Evolutionary conservation across 1,140 invertebrate genomes (phyloP), one percentile per base, ranked within the genome.

Genomic region (Lepidurus couesii): DNA sequence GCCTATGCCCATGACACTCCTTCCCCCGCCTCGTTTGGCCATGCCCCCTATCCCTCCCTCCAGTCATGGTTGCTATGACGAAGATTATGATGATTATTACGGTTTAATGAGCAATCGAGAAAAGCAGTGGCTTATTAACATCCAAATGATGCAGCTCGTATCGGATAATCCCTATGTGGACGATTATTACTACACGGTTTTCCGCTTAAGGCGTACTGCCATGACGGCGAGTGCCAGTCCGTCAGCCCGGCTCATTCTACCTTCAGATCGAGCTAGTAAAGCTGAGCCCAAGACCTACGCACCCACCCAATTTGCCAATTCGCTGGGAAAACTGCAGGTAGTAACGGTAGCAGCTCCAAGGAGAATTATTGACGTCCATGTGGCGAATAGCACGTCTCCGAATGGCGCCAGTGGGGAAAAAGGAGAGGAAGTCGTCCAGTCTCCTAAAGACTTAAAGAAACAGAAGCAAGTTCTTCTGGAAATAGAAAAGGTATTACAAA

Each of bases 51-150:
- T 7, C 16, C 53, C 53, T 13, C 16, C 53, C 21, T 7, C 53
- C 9, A 21, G 16, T 65, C 13, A 13, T 65, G 21, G 53, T 65
- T 21, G 53, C 21, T 21, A 45, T 42, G 73, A 73, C 26, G 84
- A 84, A 42, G 88, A 88, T 16, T 84, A 84, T 1, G 94, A 96
- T 84, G 92, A 94, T 43, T 96, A 95, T 84, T 91, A 91, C 7
- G 95, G 94, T 34, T 85, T 97, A 3, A 98, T 98, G 95, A 95
- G 92, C 53, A 89, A 89, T 80, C 88, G 91, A 65, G 95, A 98
- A 82, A 97, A 97, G 83, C 94, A 96, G 80, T 96, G 95, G 94
- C 87, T 98, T 1, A 90, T 95, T 75, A 95, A 95, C 83, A 97
- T 98, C 82, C 95, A 97, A 84, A 86, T 96, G 81, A 85, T 96